Conservation (phyloP, 2,113 vertebrate genomes). For the Ameiurus melas region DNA sequence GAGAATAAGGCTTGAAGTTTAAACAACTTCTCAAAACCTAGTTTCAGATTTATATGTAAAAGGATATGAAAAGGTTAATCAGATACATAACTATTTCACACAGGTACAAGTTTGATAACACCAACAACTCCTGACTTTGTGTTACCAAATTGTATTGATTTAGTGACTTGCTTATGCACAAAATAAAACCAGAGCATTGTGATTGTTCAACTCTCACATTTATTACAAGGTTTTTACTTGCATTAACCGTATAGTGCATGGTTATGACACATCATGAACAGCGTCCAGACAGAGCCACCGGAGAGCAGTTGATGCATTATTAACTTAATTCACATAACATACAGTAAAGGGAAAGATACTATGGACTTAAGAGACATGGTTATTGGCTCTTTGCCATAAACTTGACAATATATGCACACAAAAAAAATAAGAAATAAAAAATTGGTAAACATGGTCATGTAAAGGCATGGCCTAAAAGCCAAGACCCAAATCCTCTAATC, state of each 20-base stretch:
- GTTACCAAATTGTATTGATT: not conserved
- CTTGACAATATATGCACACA: slow-evolving; percentile 43
- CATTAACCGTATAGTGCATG: slow-evolving; percentile 38
- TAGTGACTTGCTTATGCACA: not conserved
- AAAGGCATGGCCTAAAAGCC: slow-evolving; percentile 57
- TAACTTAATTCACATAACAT: slow-evolving; percentile 60
- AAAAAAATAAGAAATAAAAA: not conserved
- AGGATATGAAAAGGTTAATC: not conserved
- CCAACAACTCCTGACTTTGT: not conserved
- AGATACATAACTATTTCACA: not conserved
- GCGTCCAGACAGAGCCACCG: slow-evolving; percentile 30
- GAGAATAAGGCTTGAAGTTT: not conserved
- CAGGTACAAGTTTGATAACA: not conserved
- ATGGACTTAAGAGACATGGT: slow-evolving; percentile 42
- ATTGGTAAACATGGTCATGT: slow-evolving; percentile 64
- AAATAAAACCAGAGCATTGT: not conserved
- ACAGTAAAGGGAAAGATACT: slow-evolving; percentile 29
- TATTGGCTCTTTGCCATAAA: slow-evolving; percentile 48
- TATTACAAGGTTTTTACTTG: slow-evolving; percentile 66
- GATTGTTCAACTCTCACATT: slow-evolving; percentile 53
- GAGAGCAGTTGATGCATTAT: slow-evolving; percentile 49
- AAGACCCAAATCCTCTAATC: slow-evolving; percentile 40
- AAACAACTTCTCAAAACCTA: too few species aligned
- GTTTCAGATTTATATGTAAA: too few species aligned
- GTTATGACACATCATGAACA: slow-evolving; percentile 58